Percentiles rank a stretch among this genome's conserved stretches.
phyloP scores from a whole-genome alignment of 2,888 invertebrate genomes.

The Rugalucina vietnamica region DNA sequence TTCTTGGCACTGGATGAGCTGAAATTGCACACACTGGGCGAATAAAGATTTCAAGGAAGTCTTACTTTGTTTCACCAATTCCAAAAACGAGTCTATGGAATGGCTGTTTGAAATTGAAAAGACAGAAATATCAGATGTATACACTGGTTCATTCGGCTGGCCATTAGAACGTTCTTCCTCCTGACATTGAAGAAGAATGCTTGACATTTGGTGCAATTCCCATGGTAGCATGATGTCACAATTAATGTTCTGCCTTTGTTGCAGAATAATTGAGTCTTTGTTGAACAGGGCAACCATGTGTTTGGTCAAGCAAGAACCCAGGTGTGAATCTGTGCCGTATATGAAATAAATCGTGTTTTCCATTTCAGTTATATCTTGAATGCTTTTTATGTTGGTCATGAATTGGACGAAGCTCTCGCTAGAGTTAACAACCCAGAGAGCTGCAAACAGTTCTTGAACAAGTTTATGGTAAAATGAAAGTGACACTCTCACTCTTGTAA shows the following conservation, averaged over 20 bases:
- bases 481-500: neutral
- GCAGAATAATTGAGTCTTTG: neutral
- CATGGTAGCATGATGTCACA: neutral
- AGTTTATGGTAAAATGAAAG: constrained; percentile 1
- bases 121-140: neutral
- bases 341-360: neutral
- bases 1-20: too few relatives aligned
- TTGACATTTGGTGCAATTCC: neutral
- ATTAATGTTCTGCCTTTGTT: neutral
- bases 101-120: too few relatives aligned
- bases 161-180: neutral
- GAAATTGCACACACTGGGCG: too few relatives aligned
- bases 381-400: neutral
- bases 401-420: neutral
- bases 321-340: neutral
- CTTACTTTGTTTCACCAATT: too few relatives aligned
- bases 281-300: neutral
- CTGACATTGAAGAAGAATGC: neutral
- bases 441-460: neutral
- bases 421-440: neutral
- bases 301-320: neutral
- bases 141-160: neutral
- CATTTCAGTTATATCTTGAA: neutral
- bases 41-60: too few relatives aligned
- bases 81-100: too few relatives aligned